phyloP scores from a whole-genome alignment of 2,113 vertebrate genomes.

The Heptranchias perlo region DNA sequence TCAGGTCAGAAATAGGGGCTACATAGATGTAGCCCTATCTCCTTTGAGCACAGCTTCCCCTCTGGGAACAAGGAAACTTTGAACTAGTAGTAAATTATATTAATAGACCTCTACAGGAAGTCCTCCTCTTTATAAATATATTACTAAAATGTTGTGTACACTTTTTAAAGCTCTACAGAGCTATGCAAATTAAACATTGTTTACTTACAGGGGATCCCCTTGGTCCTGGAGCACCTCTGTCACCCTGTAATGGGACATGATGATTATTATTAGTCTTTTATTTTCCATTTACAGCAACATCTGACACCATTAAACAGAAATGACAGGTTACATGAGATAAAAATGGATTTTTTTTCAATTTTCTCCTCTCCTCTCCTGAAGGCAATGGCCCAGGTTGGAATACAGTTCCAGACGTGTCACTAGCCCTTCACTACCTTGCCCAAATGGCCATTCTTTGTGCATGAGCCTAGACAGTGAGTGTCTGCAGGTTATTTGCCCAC shows the following conservation, averaged over 20 bases:
- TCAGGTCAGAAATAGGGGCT: not conserved
- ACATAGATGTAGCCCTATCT: not conserved
- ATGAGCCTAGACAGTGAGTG: not conserved
- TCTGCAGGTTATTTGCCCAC: not conserved
- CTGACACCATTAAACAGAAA: not conserved
- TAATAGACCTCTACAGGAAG: not conserved
- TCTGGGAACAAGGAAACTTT: not conserved
- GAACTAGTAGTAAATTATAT: not conserved
- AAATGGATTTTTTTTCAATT: not conserved
- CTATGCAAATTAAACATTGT: not conserved
- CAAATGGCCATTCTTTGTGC: not conserved
- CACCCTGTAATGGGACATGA: constrained; percentile 67
- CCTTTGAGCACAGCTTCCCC: not conserved
- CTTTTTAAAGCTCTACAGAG: not conserved
- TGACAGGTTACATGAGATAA: not conserved
- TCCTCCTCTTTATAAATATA: not conserved
- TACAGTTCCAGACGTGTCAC: not conserved
- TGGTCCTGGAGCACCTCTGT: constrained; percentile 81
- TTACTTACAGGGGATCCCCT: constrained; percentile 87
- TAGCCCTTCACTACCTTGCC: not conserved
- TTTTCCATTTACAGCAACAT: not conserved
- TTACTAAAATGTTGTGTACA: not conserved
- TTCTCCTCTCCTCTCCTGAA: not conserved
- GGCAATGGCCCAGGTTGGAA: not conserved
- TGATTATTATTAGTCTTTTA: not conserved